These are phyloP conservation scores for Probaryconus sp. DNA, from an alignment of 1,140 invertebrate genomes.

Conservation along the genomic window DNA sequence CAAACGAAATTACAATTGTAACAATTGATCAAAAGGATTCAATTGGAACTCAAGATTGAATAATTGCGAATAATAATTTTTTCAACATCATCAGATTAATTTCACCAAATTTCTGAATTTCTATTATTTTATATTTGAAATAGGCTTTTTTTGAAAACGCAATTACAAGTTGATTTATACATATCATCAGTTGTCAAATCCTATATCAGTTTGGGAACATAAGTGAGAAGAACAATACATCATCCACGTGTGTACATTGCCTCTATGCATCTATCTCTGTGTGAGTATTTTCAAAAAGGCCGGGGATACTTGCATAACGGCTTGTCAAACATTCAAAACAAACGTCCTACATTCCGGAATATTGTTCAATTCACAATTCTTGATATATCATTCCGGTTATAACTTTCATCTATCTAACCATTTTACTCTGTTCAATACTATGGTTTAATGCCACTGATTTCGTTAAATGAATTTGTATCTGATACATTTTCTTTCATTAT, in stretches of 20 bases:
- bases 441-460: slow-evolving; percentile 17
- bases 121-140: no score
- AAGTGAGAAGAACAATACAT: slow-evolving; percentile 26
- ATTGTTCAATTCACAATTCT: slow-evolving; percentile 41
- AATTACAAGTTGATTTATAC: slow-evolving; percentile 14
- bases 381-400: slow-evolving; percentile 25
- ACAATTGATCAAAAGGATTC: no score
- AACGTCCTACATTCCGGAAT: slow-evolving; percentile 45
- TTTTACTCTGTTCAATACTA: slow-evolving; percentile 33
- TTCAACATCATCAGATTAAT: no score
- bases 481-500: slow-evolving; percentile 16
- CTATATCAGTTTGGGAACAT: slow-evolving; percentile 3
- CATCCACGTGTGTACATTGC: no score
- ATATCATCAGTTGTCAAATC: slow-evolving; percentile 15
- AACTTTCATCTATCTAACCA: slow-evolving; percentile 22
- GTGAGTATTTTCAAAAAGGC: no score
- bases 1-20: no score
- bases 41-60: no score
- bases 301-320: slow-evolving; percentile 40
- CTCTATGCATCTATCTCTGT: no score
- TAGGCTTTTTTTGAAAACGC: no score
- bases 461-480: slow-evolving; percentile 8
- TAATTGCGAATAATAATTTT: no score
- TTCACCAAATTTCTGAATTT: no score
- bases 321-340: slow-evolving; percentile 45